Evolutionary conservation across 2,888 invertebrate genomes (phyloP).

Genomic region (Nyleta sp.): DNA sequence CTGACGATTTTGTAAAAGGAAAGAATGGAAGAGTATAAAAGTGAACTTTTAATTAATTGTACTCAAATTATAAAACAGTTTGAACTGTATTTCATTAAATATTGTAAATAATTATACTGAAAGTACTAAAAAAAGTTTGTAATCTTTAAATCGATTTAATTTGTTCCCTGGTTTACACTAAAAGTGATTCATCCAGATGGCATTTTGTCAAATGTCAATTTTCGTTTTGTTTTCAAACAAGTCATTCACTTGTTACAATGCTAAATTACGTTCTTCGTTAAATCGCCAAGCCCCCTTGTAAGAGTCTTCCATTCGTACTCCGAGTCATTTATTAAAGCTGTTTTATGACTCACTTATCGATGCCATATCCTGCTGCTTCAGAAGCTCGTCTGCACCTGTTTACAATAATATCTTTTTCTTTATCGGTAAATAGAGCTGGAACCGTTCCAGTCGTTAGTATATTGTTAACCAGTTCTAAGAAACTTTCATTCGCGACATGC

Average conservation of each 20-base stretch:
- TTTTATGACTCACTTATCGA: conserved; percentile 85
- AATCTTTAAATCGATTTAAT: no score
- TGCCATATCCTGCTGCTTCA: conserved; percentile 87
- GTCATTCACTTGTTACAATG: conserved; percentile 30
- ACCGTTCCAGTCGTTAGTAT: conserved; percentile 95
- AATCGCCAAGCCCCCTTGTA: conserved; percentile 7
- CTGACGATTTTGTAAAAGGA: no score
- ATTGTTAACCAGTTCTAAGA: conserved; percentile 95
- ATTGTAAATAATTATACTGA: no score
- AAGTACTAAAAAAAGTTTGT: no score
- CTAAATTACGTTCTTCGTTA: conserved; percentile 32
- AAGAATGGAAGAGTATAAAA: no score
- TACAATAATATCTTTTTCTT: conserved; percentile 93
- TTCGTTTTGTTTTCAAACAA: conserved; percentile 11
- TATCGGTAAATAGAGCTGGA: conserved; percentile 93
- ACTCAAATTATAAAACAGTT: no score
- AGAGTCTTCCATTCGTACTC: conserved; percentile 9
- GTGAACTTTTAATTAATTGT: no score
- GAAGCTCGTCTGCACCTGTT: conserved; percentile 88
- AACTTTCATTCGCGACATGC: conserved; percentile 92
- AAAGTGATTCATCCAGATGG: no score
- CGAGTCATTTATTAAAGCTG: conserved; percentile 9
- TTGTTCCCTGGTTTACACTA: no score
- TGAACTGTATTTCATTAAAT: no score
- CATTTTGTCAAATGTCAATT: no score